Conservation (phyloP, 2,113 vertebrate species). For the Mugil cephalus region DNA sequence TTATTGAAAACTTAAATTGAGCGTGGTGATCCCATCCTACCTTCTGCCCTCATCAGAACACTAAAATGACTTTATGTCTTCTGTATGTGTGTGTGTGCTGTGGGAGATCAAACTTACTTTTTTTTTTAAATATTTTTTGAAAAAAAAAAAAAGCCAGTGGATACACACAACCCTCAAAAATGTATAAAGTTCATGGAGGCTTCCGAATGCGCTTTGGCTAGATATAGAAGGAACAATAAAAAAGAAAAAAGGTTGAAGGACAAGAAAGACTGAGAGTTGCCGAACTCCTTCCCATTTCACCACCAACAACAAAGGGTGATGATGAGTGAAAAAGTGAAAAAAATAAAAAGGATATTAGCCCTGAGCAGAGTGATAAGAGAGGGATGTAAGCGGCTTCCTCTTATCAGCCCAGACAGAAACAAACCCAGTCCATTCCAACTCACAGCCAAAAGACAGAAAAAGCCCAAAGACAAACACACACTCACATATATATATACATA, state of each 20-base stretch:
- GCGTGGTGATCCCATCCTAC: constrained; percentile 54
- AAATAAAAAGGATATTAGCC: constrained; percentile 79
- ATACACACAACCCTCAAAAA: not conserved
- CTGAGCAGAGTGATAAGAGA: constrained; percentile 77
- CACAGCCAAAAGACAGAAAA: constrained; percentile 62
- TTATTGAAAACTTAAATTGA: constrained; percentile 64
- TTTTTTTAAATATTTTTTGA: not conserved
- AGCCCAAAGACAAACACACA: constrained; percentile 45
- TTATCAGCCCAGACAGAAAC: constrained; percentile 80
- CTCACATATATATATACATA: not conserved
- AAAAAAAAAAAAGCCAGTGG: no score
- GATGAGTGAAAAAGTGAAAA: constrained; percentile 62
- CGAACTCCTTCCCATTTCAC: constrained; percentile 51
- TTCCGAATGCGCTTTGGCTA: not conserved
- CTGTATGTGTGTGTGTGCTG: not conserved
- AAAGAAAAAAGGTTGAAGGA: constrained; percentile 38
- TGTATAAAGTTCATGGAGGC: not conserved
- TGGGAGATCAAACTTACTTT: constrained; percentile 2
- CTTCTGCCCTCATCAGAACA: constrained; percentile 24
- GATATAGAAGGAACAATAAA: not conserved
- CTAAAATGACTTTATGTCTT: constrained; percentile 16
- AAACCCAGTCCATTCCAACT: constrained; percentile 70
- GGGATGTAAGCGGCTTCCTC: constrained; percentile 80
- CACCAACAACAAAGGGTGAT: constrained; percentile 65
- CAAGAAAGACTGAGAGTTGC: constrained; percentile 47